Evolutionary conservation across 2,113 vertebrate species (phyloP), one percentile per base, ranked within the genome.

Genomic region (Bos indicus): DNA sequence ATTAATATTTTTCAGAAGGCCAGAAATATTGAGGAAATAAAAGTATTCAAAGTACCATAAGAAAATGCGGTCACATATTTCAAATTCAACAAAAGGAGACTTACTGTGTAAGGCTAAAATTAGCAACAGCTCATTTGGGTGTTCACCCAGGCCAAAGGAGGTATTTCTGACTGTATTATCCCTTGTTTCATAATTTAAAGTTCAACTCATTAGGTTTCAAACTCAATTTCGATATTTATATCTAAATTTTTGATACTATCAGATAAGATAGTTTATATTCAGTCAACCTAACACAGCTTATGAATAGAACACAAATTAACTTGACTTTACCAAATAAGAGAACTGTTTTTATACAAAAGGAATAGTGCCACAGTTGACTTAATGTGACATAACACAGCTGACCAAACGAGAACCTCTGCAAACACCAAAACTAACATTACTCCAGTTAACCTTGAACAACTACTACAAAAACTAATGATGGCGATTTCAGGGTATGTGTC

Each of bases 251-350:
- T 90, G 26, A 51, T 46, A 28, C 46, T 80, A 36, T 90, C 56
- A 91, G 90, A 78, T 8, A 62, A 94, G 88, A 92, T 40, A 95
- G 28, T 90, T 94, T n/a, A 92, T 21, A 90, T 71, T 92, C 46
- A 82, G 71, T 95, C 81, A 96, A 54, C 26, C 36, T 54, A 95
- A 95, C 51, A 88, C 4, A 88, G 17, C 3, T 90, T 23, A 17
- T 94, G 59, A 91, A 40, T 26, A 93, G 95, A 96, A 94, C 12
- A 95, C 23, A 97, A 95, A 77, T 82, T 87, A 51, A 77, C 30
- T 87, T 88, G 94, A 85, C 14, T 88, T 94, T 57, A 83, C 33
- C 77, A 86, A 96, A 54, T 46, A 94, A 83, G 19, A 90, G 21
- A 60, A 17, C 10, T 78, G 33, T 56, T 95, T 91, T 87, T 40